phyloP scores from a whole-genome alignment of 1,140 invertebrate species.

The Scylla paramamosain region DNA sequence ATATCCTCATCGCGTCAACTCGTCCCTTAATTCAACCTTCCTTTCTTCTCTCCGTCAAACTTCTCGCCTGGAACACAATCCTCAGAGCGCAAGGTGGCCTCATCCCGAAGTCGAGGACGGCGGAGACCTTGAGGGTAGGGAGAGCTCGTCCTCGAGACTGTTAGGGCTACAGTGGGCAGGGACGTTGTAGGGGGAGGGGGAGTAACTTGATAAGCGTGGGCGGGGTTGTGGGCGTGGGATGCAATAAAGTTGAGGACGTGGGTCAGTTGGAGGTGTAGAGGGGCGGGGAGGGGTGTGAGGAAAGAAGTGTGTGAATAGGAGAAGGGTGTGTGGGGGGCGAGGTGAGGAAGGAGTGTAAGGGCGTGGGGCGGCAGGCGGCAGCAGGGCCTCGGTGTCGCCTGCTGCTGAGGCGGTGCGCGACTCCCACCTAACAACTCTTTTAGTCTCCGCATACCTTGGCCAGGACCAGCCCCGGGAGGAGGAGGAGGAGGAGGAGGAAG shows the following conservation, averaged over 20 bases:
- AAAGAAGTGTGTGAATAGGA: no score
- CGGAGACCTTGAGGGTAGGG: no score
- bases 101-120: no score
- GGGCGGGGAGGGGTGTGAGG: neutral
- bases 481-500: neutral
- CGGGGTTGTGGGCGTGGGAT: neutral
- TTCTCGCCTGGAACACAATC: no score
- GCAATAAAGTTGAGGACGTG: neutral
- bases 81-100: no score
- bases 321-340: neutral
- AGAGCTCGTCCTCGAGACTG: no score
- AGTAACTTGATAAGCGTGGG: neutral
- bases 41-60: no score
- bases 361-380: neutral
- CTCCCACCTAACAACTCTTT: constrained; percentile 64
- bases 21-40: no score
- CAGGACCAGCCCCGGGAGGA: constrained; percentile 1
- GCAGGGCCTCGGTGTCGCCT: neutral
- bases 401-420: constrained; percentile 28
- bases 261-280: neutral
- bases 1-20: no score
- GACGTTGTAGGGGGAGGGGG: neutral
- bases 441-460: constrained; percentile 56
- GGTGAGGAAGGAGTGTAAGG: neutral
- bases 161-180: neutral